These are phyloP conservation scores for Copsychus sechellarum DNA, from an alignment of 2,113 vertebrate species.

Conservation along the genomic window DNA sequence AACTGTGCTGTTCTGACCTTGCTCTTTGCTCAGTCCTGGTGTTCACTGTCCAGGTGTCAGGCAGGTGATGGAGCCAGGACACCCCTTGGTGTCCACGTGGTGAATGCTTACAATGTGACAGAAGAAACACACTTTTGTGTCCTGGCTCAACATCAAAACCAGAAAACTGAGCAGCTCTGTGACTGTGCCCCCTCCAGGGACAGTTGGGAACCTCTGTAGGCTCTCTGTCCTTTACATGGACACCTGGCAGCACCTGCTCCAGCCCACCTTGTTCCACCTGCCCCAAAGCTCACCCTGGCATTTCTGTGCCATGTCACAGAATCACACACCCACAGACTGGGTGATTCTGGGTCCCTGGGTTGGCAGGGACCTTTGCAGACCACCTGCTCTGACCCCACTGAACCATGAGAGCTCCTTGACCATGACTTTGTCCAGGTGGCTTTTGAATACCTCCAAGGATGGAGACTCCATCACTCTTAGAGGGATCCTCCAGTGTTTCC, in stretches of 20 bases:
- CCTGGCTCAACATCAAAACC: background rate
- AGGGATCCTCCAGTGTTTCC: background rate
- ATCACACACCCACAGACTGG: background rate
- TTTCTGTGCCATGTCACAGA: background rate
- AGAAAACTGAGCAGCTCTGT: background rate
- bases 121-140: accelerated
- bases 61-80: background rate
- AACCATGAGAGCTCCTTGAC: background rate
- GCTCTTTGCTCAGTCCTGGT: background rate
- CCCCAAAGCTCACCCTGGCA: background rate
- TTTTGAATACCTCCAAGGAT: background rate
- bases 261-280: background rate
- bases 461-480: background rate
- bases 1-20: background rate
- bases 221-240: background rate
- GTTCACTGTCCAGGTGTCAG: accelerated
- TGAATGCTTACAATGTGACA: background rate
- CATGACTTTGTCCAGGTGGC: background rate
- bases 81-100: background rate
- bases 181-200: background rate
- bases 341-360: background rate
- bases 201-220: background rate
- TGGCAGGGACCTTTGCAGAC: background rate
- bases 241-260: accelerated
- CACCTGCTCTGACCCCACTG: background rate